Base-by-base conservation (phyloP, 2,888 invertebrate species). In the Yponomeuta evonymella region DNA sequence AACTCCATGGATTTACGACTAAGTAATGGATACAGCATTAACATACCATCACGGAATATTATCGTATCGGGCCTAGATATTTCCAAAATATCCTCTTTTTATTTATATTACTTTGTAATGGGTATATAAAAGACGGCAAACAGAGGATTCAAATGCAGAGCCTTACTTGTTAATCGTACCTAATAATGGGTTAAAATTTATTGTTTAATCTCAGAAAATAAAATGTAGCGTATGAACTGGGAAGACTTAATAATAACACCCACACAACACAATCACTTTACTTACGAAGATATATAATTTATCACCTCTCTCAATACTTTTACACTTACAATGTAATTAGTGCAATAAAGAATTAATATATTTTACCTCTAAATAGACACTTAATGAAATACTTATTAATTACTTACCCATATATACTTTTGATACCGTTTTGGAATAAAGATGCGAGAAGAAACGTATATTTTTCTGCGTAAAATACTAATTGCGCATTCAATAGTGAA, bases 1-100 rank as follows among this genome's bases (percentile, higher is more conserved):
- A 58, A 58, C 51, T 51, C 51, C 10, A 51, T 15, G 51, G 15
- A 58, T 58, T 58, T 15, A 58, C 51, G 51, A 58, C 2, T 15
- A 58, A 43, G 43, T 58, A 58, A 87, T 84, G 80, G 80, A 76
- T 80, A 77, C 80, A 81, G 83, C 85, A 86, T 86, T 85, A 85
- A 85, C 83, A 84, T 78, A 81, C 81, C 67, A 43, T 15, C 48
- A 36, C 48, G 6, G 48, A 67, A 67, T 67, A 43, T 48, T 67
- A 67, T 67, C 67, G 12, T 67, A 67, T 67, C 67, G 12, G 23
- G 33, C 67, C 9, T 33, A 33, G 12, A 65, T 64, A 64, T 64
- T 64, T 64, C 64, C 23, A 64, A 36, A 67, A 36, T 15, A 36
- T 33, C 36, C 43, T 30, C 51, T 11, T 51, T 15, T 5, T 65